phyloP scores from a whole-genome alignment of 2,797 vertebrate species.

The Rhinella marina region DNA sequence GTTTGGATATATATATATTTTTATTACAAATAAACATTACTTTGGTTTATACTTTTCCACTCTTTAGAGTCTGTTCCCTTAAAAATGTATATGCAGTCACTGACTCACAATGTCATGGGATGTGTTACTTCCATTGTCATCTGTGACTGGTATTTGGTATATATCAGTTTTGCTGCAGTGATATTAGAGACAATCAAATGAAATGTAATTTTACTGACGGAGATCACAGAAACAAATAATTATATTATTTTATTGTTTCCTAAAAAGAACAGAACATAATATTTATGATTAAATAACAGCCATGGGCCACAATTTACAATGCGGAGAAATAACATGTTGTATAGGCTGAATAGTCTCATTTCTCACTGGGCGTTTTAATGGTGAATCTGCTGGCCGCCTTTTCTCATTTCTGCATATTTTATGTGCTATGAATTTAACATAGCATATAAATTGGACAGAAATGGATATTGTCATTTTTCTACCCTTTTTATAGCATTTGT shows the following conservation, averaged over 20 bases:
- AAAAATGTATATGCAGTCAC: too few relatives aligned
- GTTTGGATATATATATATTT: neutral
- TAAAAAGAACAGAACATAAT: neutral
- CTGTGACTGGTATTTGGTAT: too few relatives aligned
- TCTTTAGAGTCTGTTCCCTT: too few relatives aligned
- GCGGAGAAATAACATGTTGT: neutral
- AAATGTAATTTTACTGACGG: neutral
- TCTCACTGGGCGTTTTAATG: neutral
- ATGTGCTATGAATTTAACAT: neutral
- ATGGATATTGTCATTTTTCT: neutral
- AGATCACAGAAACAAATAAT: neutral
- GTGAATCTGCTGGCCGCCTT: neutral
- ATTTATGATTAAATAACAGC: too few relatives aligned
- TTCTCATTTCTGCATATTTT: neutral
- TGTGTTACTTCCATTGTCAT: too few relatives aligned
- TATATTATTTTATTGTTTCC: neutral
- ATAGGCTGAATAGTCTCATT: neutral
- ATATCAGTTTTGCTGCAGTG: too few relatives aligned
- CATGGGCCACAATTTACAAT: neutral
- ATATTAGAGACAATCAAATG: too few relatives aligned
- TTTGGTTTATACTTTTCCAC: too few relatives aligned
- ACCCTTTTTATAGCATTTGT: neutral
- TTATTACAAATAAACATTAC: too few relatives aligned
- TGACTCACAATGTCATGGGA: too few relatives aligned
- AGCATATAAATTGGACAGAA: neutral